Evolutionary conservation across 2,888 invertebrate species (phyloP).

Genomic region (Punctoribates punctum): DNA sequence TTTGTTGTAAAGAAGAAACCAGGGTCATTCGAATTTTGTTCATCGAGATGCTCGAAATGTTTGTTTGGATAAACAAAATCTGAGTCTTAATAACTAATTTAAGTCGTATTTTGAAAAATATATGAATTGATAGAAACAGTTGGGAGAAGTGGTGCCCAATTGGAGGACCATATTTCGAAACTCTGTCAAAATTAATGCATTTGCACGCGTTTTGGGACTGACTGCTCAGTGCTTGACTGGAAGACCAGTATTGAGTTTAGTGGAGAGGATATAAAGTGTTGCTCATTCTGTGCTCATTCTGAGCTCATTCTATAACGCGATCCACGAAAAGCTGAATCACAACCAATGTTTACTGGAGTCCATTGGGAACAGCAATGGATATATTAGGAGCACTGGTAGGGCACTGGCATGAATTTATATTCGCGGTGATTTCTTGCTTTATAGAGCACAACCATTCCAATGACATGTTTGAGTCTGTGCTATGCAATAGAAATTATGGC

Average conservation of each 20-base stretch:
- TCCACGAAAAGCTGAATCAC: conserved; percentile 23
- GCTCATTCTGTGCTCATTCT: no score
- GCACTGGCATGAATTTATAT: conserved; percentile 29
- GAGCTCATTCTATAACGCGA: no score
- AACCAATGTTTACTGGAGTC: not conserved
- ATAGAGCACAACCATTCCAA: conserved; percentile 28
- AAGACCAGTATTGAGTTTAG: not conserved
- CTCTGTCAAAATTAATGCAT: conserved; percentile 30
- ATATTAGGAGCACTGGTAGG: conserved; percentile 28
- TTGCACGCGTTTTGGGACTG: conserved; percentile 23
- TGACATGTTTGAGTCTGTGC: conserved; percentile 23
- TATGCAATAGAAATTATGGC: conserved; percentile 6
- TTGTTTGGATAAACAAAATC: no score
- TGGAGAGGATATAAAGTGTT: conserved; percentile 7
- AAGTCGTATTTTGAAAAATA: no score
- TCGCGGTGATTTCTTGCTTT: conserved; percentile 19
- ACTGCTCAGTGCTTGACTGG: not conserved
- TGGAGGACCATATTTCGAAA: conserved; percentile 15
- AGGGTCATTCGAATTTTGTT: no score
- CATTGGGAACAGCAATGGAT: conserved; percentile 9
- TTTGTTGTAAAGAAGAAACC: no score
- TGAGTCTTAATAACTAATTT: no score
- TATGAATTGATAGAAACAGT: not conserved
- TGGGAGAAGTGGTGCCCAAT: not conserved
- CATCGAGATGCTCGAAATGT: no score